Base-by-base conservation (phyloP, 2,888 invertebrate species). In the Tetragonisca angustula region DNA sequence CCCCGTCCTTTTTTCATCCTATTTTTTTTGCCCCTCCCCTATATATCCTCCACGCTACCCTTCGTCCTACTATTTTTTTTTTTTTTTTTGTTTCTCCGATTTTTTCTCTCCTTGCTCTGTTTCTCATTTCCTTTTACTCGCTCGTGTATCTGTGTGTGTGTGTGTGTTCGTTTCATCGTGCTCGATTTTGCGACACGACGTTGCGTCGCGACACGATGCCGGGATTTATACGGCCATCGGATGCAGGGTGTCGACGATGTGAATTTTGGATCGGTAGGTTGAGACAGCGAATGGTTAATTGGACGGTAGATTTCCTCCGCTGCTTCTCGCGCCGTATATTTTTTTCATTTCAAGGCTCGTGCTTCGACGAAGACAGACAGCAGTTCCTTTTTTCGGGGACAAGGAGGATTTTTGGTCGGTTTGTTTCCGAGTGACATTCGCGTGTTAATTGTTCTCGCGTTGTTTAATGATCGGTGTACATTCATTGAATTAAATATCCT, bases 21-120 rank as follows among this genome's bases (percentile, higher is more conserved):
- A 43, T 65, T 72, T 36, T 65, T 54, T 76, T 24, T 24, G 5
- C 64, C 72, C 43, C 72, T 71, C 79, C 70, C 24, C 24, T 43
- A 4, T 52, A 56, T 56, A 5, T 65, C 27, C 13, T 17, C 49
- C 9, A 24, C 65, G 27, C 61, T 17, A 61, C 27, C 9, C 6
- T 36, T n/a, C 11, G n/a, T 21, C 52, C 59, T 17, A 59, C 43
- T 70, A 27, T 27, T 27, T 27, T 27, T 62, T 70, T 24, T 70
- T 24, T 24, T 24, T 24, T 19, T 67, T 79, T 27, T 68, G n/a
- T 61, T 56, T n/a, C 52, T 21, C 36, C 52, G 54, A 21, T 24
- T 21, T 78, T 77, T 78, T 21, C 36, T 36, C 36, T 24, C 19
- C 13, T 64, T 52, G 49, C 54, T 56, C 13, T 56, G 56, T 15